Evolutionary conservation across 2,797 vertebrate genomes (phyloP), one percentile per base, ranked within the genome.

Genomic region (Muraenolepis orangiensis): DNA sequence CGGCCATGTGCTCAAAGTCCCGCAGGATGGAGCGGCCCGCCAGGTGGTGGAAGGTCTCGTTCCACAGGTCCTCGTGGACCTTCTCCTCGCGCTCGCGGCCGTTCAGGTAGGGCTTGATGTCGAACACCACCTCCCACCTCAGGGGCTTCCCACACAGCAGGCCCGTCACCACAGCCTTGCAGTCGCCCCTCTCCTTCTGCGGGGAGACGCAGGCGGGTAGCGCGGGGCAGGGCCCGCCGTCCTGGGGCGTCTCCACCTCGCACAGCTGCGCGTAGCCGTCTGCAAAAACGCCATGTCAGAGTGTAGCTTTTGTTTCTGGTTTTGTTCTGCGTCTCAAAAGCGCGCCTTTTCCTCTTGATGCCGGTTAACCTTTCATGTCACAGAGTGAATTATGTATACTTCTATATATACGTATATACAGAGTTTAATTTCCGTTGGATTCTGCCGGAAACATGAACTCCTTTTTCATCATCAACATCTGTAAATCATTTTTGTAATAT

Each of bases 41-140:
- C 92, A 98, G 88, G 81, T 99, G 96, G 82, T 99, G 97, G 90
- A 98, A 97, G 78, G 96, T 98, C 90, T 97, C 95, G 0, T 92
- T 96, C 97, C 97, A 99, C 71, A 95, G 87, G 75, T 99, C 96
- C 73, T 93, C 89, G 3, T 92, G 90, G 20, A 94, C 90, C 0
- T 93, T 94, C 14, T 87, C 92, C 81, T 84, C 93, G 0, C 78
- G 88, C 66, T 94, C 93, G 1, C 90, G 84, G 16, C 94, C 94
- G 12, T 74, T 90, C 81, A 97, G 92, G 42, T 95, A 95, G 0
- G 94, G 91, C 5, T 79, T 81, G 70, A 98, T 92, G 14, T 98
- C 95, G 18, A 98, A 99, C 30, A 87, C n/a, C 18, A 99, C 94
- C 80, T 99, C 97, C 98, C 97, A 99, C 85, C 93, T 95, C 69